A percentile compares a stretch with the other conserved stretches of the same genome.
These are phyloP conservation scores for Nyctalus aviator DNA, from an alignment of 2,797 vertebrate genomes.

Conservation along the genomic window DNA sequence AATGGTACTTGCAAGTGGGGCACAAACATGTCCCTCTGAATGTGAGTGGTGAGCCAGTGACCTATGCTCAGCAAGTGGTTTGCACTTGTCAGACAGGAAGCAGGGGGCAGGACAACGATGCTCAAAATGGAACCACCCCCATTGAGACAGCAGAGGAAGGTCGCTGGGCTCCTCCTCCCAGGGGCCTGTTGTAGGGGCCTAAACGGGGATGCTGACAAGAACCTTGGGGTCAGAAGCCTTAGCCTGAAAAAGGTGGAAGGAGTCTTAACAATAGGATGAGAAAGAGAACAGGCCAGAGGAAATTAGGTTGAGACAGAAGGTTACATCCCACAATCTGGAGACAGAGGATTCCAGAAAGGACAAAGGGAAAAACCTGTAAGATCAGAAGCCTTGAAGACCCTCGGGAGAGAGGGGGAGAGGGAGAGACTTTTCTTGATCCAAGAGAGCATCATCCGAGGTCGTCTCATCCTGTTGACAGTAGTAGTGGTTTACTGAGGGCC, in stretches of 20 bases:
- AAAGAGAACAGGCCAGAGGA: neutral
- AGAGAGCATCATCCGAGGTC: neutral
- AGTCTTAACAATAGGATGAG: neutral
- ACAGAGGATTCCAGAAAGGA: neutral
- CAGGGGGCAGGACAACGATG: rapidly evolving
- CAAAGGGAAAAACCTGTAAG: neutral
- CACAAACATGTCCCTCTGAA: neutral
- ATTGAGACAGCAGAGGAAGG: neutral
- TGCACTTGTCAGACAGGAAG: neutral
- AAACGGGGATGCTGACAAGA: neutral
- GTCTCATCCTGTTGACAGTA: neutral
- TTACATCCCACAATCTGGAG: neutral
- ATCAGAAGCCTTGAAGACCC: neutral
- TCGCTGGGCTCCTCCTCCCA: neutral
- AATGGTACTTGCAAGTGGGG: neutral
- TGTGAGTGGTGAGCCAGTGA: neutral
- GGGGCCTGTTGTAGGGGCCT: neutral
- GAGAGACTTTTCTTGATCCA: neutral
- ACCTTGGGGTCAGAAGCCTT: neutral
- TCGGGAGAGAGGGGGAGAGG: neutral
- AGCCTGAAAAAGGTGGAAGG: neutral
- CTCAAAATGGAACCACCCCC: neutral
- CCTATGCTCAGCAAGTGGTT: neutral
- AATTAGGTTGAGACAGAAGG: neutral
- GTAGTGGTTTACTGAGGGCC: neutral